phyloP scores from a whole-genome alignment of 2,113 vertebrate species.

The Oreochromis aureus region DNA sequence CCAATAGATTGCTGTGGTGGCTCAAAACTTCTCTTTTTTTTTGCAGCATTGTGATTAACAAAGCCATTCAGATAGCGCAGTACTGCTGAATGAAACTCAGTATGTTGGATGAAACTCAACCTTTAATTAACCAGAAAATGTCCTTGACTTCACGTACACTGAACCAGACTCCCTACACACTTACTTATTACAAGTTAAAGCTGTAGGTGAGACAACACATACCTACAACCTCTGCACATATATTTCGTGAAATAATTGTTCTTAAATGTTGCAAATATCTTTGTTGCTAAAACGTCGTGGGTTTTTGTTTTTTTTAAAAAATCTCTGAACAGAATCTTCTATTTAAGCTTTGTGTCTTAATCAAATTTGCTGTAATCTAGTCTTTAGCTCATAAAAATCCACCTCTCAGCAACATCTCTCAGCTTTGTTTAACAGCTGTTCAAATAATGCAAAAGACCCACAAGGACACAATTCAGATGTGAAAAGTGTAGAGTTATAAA shows the following conservation, averaged over 20 bases:
- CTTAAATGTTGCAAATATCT: not conserved
- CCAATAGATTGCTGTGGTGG: not conserved
- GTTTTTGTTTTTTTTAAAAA: accelerated
- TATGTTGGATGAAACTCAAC: not conserved
- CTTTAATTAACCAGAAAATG: not conserved
- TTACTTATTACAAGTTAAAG: not conserved
- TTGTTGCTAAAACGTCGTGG: not conserved
- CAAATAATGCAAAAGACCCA: not conserved
- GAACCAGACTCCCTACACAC: not conserved
- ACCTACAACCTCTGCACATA: not conserved
- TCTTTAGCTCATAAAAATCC: not conserved
- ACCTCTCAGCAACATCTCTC: not conserved
- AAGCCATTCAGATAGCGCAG: not conserved
- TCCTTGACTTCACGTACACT: not conserved
- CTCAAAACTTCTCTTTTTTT: not conserved
- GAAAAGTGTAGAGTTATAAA: not conserved
- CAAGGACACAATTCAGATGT: not conserved
- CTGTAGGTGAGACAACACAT: not conserved
- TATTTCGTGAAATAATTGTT: not conserved
- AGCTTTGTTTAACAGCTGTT: not conserved
- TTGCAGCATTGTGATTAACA: not conserved
- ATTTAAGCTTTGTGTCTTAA: not conserved
- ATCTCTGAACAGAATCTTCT: not conserved
- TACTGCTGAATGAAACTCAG: not conserved
- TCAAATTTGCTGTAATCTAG: not conserved